Evolutionary conservation across 2,888 invertebrate species (phyloP).

Genomic region (Lasioglossum zephyrum): DNA sequence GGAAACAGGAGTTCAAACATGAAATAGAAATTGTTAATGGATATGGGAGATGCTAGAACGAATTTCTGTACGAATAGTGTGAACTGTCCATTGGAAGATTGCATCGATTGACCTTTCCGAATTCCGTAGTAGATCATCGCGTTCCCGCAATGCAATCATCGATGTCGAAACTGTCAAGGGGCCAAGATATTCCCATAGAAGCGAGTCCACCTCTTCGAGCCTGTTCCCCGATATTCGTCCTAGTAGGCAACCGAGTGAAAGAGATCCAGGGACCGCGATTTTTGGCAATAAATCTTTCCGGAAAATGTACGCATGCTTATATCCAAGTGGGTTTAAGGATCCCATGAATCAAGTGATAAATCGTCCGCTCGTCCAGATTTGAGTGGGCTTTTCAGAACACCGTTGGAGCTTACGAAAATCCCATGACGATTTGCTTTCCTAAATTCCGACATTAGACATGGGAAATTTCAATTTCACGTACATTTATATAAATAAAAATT

Average conservation of each 20-base stretch:
- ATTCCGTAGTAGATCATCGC: conserved; percentile 77
- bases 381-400: not conserved
- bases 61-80: not conserved
- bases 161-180: conserved; percentile 72
- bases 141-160: conserved; percentile 72
- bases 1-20: too few relatives aligned
- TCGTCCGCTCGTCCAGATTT: not conserved
- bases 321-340: conserved; percentile 24
- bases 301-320: conserved; percentile 8
- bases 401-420: not conserved
- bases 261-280: conserved; percentile 20
- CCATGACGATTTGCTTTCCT: not conserved
- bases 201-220: conserved; percentile 14
- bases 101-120: conserved; percentile 77
- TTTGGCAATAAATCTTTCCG: conserved; percentile 37
- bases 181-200: conserved; percentile 75
- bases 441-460: not conserved
- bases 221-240: conserved; percentile 7
- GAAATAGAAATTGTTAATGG: too few relatives aligned
- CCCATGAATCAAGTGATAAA: conserved; percentile 33
- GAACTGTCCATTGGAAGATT: conserved; percentile 23
- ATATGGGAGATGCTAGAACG: too few relatives aligned
- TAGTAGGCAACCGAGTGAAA: not conserved
- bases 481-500: too few relatives aligned
- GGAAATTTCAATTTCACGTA: not conserved